phyloP scores from a whole-genome alignment of 2,113 vertebrate species.

The Xyrauchen texanus region DNA sequence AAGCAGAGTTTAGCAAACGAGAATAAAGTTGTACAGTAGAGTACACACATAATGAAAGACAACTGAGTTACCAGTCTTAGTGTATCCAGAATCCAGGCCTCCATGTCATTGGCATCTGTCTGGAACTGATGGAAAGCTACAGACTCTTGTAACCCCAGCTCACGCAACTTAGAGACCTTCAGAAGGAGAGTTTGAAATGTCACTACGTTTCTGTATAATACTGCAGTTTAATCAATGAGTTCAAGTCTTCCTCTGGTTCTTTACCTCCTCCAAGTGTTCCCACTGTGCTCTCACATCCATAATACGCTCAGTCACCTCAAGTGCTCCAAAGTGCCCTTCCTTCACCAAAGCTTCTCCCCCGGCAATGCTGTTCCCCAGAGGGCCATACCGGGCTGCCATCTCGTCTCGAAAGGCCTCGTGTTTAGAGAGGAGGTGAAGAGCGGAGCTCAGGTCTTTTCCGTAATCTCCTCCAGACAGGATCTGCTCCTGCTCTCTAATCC shows the following conservation, averaged over 20 bases:
- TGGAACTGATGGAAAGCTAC: slow-evolving; percentile 88
- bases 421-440: slow-evolving; percentile 85
- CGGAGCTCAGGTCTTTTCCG: slow-evolving; percentile 84
- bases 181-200: not conserved
- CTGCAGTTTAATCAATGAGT: not conserved
- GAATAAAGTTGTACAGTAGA: too few species aligned
- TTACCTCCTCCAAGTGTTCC: slow-evolving; percentile 80
- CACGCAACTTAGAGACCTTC: slow-evolving; percentile 77
- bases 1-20: too few species aligned
- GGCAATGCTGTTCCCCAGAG: slow-evolving; percentile 81
- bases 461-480: slow-evolving; percentile 83
- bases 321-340: slow-evolving; percentile 81
- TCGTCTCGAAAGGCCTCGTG: slow-evolving; percentile 87
- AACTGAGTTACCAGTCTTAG: slow-evolving; percentile 68
- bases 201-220: too few species aligned
- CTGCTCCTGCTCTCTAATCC: slow-evolving; percentile 91
- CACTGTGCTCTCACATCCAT: slow-evolving; percentile 82
- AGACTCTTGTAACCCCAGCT: slow-evolving; percentile 78
- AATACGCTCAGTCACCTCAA: slow-evolving; percentile 75
- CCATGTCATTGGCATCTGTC: slow-evolving; percentile 87
- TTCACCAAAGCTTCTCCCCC: slow-evolving; percentile 79
- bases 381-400: slow-evolving; percentile 87
- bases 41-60: too few species aligned
- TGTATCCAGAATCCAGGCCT: slow-evolving; percentile 85
- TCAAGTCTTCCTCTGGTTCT: slow-evolving; percentile 1